Conservation (phyloP, 2,797 vertebrate genomes). For the Prunella strophiata region DNA sequence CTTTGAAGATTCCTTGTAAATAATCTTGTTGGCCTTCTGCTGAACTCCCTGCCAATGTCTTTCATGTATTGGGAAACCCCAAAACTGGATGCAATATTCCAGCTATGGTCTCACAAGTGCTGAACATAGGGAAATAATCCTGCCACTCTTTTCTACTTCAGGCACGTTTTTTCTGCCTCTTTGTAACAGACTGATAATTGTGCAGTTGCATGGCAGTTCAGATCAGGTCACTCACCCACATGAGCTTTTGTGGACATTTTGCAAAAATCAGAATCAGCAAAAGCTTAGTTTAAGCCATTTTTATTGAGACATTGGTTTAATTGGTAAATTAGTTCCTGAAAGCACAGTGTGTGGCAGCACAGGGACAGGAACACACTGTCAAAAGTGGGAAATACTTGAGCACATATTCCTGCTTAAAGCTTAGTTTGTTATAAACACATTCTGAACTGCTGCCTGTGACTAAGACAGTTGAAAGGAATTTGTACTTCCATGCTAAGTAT, state of each 20-base stretch:
- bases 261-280: not conserved
- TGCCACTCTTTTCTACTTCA: not conserved
- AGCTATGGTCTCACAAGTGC: not conserved
- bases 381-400: not conserved
- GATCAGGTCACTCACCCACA: not conserved
- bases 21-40: not conserved
- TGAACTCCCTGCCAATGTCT: not conserved
- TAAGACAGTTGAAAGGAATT: not conserved
- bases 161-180: not conserved
- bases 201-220: not conserved
- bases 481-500: not conserved
- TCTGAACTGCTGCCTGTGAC: not conserved
- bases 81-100: not conserved
- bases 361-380: not conserved
- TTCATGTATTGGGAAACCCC: not conserved
- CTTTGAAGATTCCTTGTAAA: not conserved
- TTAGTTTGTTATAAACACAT: not conserved
- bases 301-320: conserved; percentile 9
- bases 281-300: not conserved
- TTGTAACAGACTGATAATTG: not conserved
- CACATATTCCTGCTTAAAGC: not conserved
- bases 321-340: not conserved
- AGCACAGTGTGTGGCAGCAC: not conserved
- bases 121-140: not conserved
- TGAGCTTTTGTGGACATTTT: not conserved